Percentiles rank a stretch among this genome's conserved stretches.
Conservation (phyloP, 2,113 vertebrate genomes). For the Xenopus borealis region DNA sequence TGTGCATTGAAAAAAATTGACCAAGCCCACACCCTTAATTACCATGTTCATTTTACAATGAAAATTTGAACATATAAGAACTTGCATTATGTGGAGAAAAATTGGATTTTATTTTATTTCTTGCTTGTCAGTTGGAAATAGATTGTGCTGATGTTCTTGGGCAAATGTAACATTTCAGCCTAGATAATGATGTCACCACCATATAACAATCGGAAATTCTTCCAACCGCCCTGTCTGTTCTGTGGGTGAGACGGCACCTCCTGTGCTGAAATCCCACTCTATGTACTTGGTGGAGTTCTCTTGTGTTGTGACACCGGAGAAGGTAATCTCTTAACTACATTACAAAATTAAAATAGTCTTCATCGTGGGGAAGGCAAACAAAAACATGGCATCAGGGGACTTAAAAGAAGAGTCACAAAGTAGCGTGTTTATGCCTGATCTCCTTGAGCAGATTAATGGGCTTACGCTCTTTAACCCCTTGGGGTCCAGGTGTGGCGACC, state of each 20-base stretch:
- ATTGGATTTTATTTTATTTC: no score
- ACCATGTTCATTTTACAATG: no score
- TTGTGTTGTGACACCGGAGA: background rate
- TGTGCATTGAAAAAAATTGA: no score
- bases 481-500: background rate
- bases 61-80: no score
- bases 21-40: no score
- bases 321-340: constrained; percentile 4
- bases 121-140: no score
- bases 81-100: no score
- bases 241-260: background rate
- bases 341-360: constrained; percentile 4
- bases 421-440: constrained; percentile 22
- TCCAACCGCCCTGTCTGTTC: background rate
- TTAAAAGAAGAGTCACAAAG: constrained; percentile 22
- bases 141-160: no score
- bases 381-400: background rate
- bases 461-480: background rate
- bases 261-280: background rate
- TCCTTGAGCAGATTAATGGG: constrained; percentile 25
- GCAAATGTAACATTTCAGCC: no score
- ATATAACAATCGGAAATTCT: background rate
- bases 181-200: no score
- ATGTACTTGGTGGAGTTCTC: background rate
- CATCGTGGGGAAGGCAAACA: background rate